A percentile compares a stretch with the other conserved stretches of the same genome.
These are phyloP conservation scores for Mus musculus DNA, from an alignment of 2,113 vertebrate species.

Conservation along the genomic window DNA sequence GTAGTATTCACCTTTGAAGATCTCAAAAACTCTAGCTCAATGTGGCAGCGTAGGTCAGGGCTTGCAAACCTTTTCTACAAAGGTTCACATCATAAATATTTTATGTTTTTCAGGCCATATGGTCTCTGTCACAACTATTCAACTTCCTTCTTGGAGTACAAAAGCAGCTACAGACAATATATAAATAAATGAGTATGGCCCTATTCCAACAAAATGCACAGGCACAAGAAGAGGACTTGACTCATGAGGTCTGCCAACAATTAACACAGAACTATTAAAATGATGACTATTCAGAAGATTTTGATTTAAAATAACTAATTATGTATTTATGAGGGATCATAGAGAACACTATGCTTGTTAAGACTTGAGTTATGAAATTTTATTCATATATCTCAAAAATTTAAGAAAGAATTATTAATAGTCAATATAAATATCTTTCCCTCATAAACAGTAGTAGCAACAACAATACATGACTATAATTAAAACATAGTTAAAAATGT, in stretches of 20 bases:
- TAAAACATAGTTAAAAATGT: neutral
- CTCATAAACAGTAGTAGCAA: neutral
- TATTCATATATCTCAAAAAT: neutral
- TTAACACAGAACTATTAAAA: neutral
- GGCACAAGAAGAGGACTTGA: neutral
- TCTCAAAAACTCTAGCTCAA: constrained; percentile 33
- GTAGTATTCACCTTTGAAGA: neutral
- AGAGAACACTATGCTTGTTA: neutral
- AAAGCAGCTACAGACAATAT: neutral
- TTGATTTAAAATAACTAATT: constrained; percentile 1
- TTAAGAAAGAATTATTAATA: neutral
- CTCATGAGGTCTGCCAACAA: neutral
- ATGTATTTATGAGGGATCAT: neutral
- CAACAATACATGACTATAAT: neutral
- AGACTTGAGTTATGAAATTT: neutral
- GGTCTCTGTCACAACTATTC: constrained; percentile 47
- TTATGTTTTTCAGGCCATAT: constrained; percentile 18
- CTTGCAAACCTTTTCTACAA: constrained; percentile 22
- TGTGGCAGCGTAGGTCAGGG: neutral
- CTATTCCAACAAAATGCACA: neutral
- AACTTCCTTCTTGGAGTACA: neutral
- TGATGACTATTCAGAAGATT: neutral
- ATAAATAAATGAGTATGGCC: neutral
- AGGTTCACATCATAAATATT: constrained; percentile 24
- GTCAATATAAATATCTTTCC: neutral